Evolutionary conservation across 1,140 invertebrate species (phyloP).

Genomic region (Papilio dardanus): DNA sequence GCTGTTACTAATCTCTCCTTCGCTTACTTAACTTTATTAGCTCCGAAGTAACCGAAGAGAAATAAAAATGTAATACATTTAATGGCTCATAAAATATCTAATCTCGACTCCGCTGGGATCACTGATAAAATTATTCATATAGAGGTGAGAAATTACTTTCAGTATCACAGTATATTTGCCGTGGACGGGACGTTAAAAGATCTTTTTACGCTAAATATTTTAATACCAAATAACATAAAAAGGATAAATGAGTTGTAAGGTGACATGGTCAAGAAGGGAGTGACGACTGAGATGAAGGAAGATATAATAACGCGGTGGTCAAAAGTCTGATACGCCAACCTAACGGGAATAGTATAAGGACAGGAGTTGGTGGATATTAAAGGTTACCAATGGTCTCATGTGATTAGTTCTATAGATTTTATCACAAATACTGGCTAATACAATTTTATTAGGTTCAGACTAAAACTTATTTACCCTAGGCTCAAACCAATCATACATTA

Average conservation of each 20-base stretch:
- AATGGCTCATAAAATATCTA: constrained; percentile 36
- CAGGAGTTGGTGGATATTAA: too few species aligned
- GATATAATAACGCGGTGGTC: too few species aligned
- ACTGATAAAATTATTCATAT: constrained; percentile 22
- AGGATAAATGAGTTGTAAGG: too few species aligned
- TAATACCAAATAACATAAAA: neutral
- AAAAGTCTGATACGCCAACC: too few species aligned
- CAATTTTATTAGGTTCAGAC: too few species aligned
- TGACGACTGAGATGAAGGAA: too few species aligned
- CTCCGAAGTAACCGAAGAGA: constrained; percentile 2
- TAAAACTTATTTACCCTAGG: too few species aligned
- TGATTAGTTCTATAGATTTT: too few species aligned
- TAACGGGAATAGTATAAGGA: too few species aligned
- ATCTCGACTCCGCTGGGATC: constrained; percentile 27
- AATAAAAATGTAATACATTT: constrained; percentile 39
- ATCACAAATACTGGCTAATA: too few species aligned
- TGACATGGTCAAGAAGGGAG: too few species aligned
- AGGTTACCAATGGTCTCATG: neutral
- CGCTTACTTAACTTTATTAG: constrained; percentile 25
- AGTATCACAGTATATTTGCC: neutral
- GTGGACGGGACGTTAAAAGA: neutral
- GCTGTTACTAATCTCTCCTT: constrained; percentile 18
- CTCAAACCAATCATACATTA: too few species aligned
- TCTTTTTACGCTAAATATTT: neutral
- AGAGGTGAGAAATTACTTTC: constrained; percentile 19